Base-by-base conservation (phyloP, 1,140 invertebrate genomes). In the Rhyzopertha dominica region DNA sequence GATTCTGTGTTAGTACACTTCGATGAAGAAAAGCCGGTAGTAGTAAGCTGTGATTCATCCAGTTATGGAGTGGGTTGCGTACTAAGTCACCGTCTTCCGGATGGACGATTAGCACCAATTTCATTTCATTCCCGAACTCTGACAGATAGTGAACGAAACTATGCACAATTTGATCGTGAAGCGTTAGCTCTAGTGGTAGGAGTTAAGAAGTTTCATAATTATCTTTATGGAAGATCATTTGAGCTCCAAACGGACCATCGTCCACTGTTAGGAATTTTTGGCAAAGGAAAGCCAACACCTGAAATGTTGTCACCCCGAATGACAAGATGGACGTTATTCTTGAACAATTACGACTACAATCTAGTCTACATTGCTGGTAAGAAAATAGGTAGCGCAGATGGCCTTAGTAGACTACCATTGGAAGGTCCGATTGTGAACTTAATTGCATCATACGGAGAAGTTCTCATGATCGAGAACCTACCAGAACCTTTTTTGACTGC, bases 81-180 rank as follows among this genome's bases (percentile, higher is more conserved):
- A 2, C 24, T 66, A 8, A 28, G 16, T 8, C 59, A 58, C 25
- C 35, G 51, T 35, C 42, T 40, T 19, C 26, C 30, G 17, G 24
- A 71, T 48, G 68, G 61, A 2, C 37, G 37, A 2, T 64, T 71
- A 48, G 34, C 43, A 43, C 66, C 68, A 14, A 67, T 78, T 30
- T 59, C 62, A 4, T 74, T 58, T 59, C 67, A 62, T 8, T 76
- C 73, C 7, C 49, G 66, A 32, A 61, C 62, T 1, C 52, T 78
- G 20, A 58, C 54, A n/a, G 28, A 54, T 20, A 52, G 69, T 4
- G 68, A 77, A 51, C 49, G 59, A 51, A 74, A 68, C 38, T 75
- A 78, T 36, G 45, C 65, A 7, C 68, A 72, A 45, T 69, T 75
- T 18, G 72, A 81, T 22, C 74, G 68, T 51, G 75, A 81, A 62